Conservation (phyloP, 2,888 invertebrate species). For the Mongoloraphidia duomilia region DNA sequence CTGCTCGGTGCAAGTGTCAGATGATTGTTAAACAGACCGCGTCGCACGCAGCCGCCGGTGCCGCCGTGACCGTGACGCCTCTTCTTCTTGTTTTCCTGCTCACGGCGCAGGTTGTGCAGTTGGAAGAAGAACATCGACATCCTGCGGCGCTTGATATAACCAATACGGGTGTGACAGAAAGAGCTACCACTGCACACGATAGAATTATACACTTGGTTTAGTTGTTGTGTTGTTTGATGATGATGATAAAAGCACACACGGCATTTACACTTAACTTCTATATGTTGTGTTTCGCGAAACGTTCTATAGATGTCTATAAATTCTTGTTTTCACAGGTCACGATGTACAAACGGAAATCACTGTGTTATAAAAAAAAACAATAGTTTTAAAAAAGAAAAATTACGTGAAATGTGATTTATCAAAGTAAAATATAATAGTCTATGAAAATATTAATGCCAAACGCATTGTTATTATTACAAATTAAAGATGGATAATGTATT, state of each 20-base stretch:
- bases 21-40: slow-evolving; percentile 38
- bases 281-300: not conserved
- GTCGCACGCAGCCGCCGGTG: slow-evolving; percentile 16
- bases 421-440: too few species aligned
- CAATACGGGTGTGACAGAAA: not conserved
- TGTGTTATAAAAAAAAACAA: too few species aligned
- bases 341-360: too few species aligned
- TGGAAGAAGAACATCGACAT: slow-evolving; percentile 96
- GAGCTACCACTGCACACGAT: not conserved
- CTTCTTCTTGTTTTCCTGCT: slow-evolving; percentile 61
- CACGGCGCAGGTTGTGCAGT: slow-evolving; percentile 77
- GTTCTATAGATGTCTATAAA: too few species aligned
- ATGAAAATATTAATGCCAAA: too few species aligned
- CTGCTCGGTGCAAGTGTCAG: slow-evolving; percentile 62
- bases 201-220: not conserved
- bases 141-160: slow-evolving; percentile 29
- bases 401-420: too few species aligned
- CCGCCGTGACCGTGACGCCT: slow-evolving; percentile 23
- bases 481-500: too few species aligned
- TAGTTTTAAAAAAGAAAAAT: too few species aligned
- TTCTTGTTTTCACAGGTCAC: too few species aligned
- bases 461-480: too few species aligned
- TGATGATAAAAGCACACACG: not conserved
- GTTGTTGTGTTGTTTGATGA: not conserved
- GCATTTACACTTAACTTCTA: not conserved